Evolutionary conservation across 1,140 invertebrate species (phyloP).

Genomic region (Drosophila takahashii): DNA sequence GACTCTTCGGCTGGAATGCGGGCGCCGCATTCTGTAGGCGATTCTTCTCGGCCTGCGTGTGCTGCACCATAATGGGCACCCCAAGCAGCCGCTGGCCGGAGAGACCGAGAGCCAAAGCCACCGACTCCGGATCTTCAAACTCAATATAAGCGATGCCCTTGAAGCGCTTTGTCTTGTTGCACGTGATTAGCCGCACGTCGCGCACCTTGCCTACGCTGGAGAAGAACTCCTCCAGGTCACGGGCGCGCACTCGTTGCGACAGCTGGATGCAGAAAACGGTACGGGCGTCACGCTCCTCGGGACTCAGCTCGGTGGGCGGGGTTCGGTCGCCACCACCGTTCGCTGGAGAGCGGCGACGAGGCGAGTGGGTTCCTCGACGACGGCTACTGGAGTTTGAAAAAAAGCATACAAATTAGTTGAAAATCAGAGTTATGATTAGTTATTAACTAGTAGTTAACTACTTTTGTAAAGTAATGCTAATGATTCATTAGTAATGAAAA

Average conservation of each 20-base stretch:
- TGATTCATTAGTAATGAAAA: no score
- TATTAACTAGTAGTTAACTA: no score
- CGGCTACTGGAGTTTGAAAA: slow-evolving; percentile 49
- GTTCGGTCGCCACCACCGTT: slow-evolving; percentile 71
- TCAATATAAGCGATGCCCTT: slow-evolving; percentile 99
- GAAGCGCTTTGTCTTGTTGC: slow-evolving; percentile 99
- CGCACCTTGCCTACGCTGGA: slow-evolving; percentile 99
- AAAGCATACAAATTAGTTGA: no score
- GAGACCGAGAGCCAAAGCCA: slow-evolving; percentile 97
- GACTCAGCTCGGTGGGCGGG: slow-evolving; percentile 91
- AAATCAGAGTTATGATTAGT: no score
- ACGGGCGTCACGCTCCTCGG: slow-evolving; percentile 98
- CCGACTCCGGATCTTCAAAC: slow-evolving; percentile 99
- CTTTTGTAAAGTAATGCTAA: no score
- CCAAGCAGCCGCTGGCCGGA: slow-evolving; percentile 98
- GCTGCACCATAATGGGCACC: slow-evolving; percentile 98
- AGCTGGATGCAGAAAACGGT: slow-evolving; percentile 99
- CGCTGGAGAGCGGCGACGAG: slow-evolving; percentile 70
- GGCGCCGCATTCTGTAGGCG: slow-evolving; percentile 94
- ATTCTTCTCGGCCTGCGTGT: slow-evolving; percentile 99
- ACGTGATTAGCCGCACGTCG: slow-evolving; percentile 99
- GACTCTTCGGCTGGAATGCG: slow-evolving; percentile 92
- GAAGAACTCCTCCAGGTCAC: slow-evolving; percentile 99
- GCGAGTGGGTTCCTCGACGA: slow-evolving; percentile 71
- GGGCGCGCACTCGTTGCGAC: slow-evolving; percentile 95